Percentiles rank a stretch among this genome's conserved stretches.
These are phyloP conservation scores for Drosophila quadrilineata DNA, from an alignment of 1,140 invertebrate species.

Conservation along the genomic window DNA sequence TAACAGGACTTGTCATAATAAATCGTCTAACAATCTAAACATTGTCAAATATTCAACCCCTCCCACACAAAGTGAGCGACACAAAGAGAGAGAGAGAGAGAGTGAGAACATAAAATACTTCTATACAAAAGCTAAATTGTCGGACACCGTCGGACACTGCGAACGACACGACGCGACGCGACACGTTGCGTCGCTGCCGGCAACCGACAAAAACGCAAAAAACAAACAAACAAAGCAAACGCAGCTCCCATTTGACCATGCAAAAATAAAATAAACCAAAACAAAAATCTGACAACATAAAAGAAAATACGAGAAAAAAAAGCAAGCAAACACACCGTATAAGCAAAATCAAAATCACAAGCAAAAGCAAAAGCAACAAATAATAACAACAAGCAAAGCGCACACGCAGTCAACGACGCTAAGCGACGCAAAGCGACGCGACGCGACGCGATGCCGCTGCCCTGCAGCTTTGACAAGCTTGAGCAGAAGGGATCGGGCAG, in stretches of 20 bases:
- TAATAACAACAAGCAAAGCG: slow-evolving; percentile 38
- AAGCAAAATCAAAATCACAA: slow-evolving; percentile 73
- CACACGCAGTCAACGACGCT: slow-evolving; percentile 25
- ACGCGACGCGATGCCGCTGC: slow-evolving; percentile 8
- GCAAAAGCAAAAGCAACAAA: slow-evolving; percentile 24
- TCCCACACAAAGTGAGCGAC: background rate
- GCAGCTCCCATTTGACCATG: slow-evolving; percentile 56
- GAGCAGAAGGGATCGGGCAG: slow-evolving; percentile 43
- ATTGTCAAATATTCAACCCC: slow-evolving; percentile 31
- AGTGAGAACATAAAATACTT: background rate
- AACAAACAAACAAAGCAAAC: slow-evolving; percentile 53
- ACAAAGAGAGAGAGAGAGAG: background rate
- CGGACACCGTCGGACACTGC: slow-evolving; percentile 23
- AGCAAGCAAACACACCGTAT: slow-evolving; percentile 38
- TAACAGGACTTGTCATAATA: slow-evolving; percentile 33
- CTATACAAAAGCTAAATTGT: slow-evolving; percentile 34
- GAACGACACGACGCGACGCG: no score
- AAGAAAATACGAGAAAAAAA: slow-evolving; percentile 14
- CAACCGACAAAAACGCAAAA: slow-evolving; percentile 54
- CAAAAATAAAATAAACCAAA: slow-evolving; percentile 12
- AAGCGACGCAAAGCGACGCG: background rate
- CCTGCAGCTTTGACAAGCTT: slow-evolving; percentile 44
- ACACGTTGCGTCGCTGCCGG: slow-evolving; percentile 31
- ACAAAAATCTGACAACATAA: slow-evolving; percentile 8
- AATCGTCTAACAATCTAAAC: slow-evolving; percentile 34